Percentiles rank a stretch among this genome's conserved stretches.
phyloP scores from a whole-genome alignment of 2,797 vertebrate genomes.

The Xenentodon cancila region DNA sequence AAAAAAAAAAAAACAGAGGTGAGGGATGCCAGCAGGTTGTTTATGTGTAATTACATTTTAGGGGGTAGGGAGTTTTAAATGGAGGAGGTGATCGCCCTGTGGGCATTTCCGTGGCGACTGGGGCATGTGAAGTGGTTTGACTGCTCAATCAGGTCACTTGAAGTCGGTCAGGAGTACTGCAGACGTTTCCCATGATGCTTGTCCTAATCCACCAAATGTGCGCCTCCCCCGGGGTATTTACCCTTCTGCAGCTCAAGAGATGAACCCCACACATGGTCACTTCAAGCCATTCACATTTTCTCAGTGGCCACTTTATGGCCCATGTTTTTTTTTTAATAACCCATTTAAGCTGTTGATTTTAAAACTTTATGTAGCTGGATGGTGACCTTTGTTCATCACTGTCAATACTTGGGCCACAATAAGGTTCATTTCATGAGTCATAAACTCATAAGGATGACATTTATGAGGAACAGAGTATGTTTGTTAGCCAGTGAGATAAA shows the following conservation, averaged over 20 bases:
- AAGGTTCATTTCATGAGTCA: slow-evolving; percentile 57
- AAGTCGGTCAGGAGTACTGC: slow-evolving; percentile 75
- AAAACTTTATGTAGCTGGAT: neutral
- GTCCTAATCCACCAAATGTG: slow-evolving; percentile 67
- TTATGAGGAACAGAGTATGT: slow-evolving; percentile 41
- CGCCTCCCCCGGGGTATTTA: slow-evolving; percentile 47
- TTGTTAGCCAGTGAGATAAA: slow-evolving; percentile 18
- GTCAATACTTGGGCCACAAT: slow-evolving; percentile 49
- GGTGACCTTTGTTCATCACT: slow-evolving; percentile 21
- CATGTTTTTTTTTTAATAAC: neutral
- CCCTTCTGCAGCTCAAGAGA: slow-evolving; percentile 29
- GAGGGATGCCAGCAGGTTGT: slow-evolving; percentile 3
- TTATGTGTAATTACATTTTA: slow-evolving; percentile 22
- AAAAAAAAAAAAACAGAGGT: neutral
- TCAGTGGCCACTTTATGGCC: slow-evolving; percentile 4
- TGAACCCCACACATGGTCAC: slow-evolving; percentile 42
- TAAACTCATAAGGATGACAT: slow-evolving; percentile 61
- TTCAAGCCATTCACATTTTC: slow-evolving; percentile 34
- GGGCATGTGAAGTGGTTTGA: slow-evolving; percentile 68
- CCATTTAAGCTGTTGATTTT: neutral
- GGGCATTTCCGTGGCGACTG: slow-evolving; percentile 58
- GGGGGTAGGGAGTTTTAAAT: slow-evolving; percentile 16
- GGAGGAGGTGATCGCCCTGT: slow-evolving; percentile 40
- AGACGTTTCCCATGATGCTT: slow-evolving; percentile 65
- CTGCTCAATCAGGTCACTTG: slow-evolving; percentile 82